These are phyloP conservation scores for Lordiphosa stackelbergi DNA, from an alignment of 1,140 invertebrate species.

Conservation along the genomic window DNA sequence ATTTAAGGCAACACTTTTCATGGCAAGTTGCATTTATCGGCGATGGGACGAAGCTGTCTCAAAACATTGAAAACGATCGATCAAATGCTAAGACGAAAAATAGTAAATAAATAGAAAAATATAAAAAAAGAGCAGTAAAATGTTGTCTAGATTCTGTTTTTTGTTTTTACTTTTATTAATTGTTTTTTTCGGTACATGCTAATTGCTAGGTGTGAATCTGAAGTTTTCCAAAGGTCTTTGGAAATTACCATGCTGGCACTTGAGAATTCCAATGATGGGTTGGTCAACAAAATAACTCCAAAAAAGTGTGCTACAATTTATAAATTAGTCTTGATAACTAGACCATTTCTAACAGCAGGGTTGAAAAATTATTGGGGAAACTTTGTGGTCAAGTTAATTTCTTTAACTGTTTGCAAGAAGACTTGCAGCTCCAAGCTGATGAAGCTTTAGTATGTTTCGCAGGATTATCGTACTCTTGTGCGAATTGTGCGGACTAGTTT, in stretches of 20 bases:
- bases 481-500: too few relatives aligned
- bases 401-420: too few relatives aligned
- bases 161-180: slow-evolving; percentile 2
- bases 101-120: slow-evolving; percentile 11
- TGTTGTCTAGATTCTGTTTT: background rate
- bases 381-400: too few relatives aligned
- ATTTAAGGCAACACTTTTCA: slow-evolving; percentile 75
- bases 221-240: too few relatives aligned
- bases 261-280: background rate
- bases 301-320: background rate
- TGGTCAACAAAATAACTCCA: background rate
- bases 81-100: slow-evolving; percentile 32
- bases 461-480: too few relatives aligned
- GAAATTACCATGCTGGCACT: too few relatives aligned
- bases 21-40: slow-evolving; percentile 76
- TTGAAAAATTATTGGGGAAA: too few relatives aligned
- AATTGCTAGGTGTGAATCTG: slow-evolving; percentile 33
- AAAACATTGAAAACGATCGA: slow-evolving; percentile 38
- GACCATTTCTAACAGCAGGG: too few relatives aligned
- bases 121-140: background rate
- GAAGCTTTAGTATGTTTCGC: too few relatives aligned
- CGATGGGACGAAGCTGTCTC: slow-evolving; percentile 28
- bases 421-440: too few relatives aligned
- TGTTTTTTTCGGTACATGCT: slow-evolving; percentile 29
- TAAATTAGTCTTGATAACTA: too few relatives aligned